Evolutionary conservation across 2,888 invertebrate genomes (phyloP).

Genomic region (Cantharis flavilabris): DNA sequence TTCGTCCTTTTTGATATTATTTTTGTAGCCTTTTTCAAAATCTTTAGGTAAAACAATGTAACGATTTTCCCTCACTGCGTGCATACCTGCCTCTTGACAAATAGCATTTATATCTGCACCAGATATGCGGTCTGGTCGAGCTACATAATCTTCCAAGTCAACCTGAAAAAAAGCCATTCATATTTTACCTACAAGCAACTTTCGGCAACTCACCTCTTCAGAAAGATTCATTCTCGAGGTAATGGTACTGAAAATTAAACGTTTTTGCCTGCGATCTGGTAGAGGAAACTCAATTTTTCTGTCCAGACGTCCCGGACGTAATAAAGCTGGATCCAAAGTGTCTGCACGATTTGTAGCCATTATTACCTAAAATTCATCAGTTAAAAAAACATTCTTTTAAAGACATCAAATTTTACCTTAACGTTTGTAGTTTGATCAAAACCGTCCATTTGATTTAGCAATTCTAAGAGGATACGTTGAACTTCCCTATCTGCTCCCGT

Average conservation of each 20-base stretch:
- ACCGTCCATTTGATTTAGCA: constrained; percentile 99
- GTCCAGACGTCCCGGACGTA: constrained; percentile 94
- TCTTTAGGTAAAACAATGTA: constrained; percentile 99
- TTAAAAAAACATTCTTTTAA: not conserved
- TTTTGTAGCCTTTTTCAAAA: constrained; percentile 99
- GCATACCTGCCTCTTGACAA: constrained; percentile 99
- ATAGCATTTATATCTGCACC: constrained; percentile 99
- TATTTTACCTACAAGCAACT: not conserved
- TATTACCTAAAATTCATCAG: constrained; percentile 61
- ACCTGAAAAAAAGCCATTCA: constrained; percentile 58
- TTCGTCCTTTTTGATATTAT: constrained; percentile 99
- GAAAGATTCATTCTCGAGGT: constrained; percentile 96
- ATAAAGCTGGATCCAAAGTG: constrained; percentile 95
- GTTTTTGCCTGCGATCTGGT: constrained; percentile 90
- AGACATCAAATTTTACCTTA: constrained; percentile 72
- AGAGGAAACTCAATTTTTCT: constrained; percentile 98
- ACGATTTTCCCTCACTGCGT: constrained; percentile 98
- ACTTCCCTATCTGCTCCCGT: constrained; percentile 98
- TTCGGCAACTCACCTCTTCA: constrained; percentile 68
- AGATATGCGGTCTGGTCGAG: constrained; percentile 96
- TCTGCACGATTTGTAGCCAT: constrained; percentile 98
- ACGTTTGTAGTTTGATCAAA: constrained; percentile 99
- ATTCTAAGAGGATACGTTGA: constrained; percentile 93
- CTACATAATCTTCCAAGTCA: constrained; percentile 98
- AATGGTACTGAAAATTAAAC: constrained; percentile 97